These are phyloP conservation scores for Adelphocoris suturalis DNA, from an alignment of 2,888 invertebrate genomes.

Conservation along the genomic window DNA sequence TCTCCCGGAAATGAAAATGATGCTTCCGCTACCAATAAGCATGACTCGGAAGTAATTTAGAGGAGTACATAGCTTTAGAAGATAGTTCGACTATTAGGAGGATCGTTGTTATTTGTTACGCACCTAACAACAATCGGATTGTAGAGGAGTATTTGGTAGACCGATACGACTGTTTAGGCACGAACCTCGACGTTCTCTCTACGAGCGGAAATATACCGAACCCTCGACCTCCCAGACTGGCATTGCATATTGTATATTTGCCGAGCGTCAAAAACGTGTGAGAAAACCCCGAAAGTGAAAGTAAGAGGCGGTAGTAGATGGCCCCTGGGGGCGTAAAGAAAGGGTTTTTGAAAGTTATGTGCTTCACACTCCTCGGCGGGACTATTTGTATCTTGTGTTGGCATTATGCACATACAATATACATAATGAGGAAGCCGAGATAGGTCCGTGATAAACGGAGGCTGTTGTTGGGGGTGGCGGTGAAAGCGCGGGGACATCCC, in stretches of 20 bases:
- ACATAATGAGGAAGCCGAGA: slow-evolving; percentile 52
- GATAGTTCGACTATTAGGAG: background rate
- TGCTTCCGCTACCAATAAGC: too few species aligned
- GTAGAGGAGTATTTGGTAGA: background rate
- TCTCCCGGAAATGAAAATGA: too few species aligned
- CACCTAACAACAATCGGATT: too few species aligned
- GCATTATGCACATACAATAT: slow-evolving; percentile 54
- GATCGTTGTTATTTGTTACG: too few species aligned
- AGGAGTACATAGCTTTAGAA: too few species aligned
- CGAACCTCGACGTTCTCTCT: background rate
- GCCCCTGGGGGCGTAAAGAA: slow-evolving; percentile 44
- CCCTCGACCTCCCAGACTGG: background rate
- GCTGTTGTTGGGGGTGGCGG: slow-evolving; percentile 14
- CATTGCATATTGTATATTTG: background rate
- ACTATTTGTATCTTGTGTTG: slow-evolving; percentile 44
- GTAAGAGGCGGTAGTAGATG: slow-evolving; percentile 47
- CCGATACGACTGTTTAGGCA: background rate
- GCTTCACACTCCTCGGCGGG: slow-evolving; percentile 44
- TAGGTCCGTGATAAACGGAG: slow-evolving; percentile 39
- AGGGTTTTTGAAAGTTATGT: slow-evolving; percentile 54
- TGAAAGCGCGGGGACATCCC: slow-evolving; percentile 42
- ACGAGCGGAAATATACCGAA: background rate
- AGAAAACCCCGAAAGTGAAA: slow-evolving; percentile 45
- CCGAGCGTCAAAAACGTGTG: slow-evolving; percentile 5
- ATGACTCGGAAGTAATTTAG: too few species aligned